Conservation (phyloP, 2,113 vertebrate genomes). For the Spizaetus ornatus region DNA sequence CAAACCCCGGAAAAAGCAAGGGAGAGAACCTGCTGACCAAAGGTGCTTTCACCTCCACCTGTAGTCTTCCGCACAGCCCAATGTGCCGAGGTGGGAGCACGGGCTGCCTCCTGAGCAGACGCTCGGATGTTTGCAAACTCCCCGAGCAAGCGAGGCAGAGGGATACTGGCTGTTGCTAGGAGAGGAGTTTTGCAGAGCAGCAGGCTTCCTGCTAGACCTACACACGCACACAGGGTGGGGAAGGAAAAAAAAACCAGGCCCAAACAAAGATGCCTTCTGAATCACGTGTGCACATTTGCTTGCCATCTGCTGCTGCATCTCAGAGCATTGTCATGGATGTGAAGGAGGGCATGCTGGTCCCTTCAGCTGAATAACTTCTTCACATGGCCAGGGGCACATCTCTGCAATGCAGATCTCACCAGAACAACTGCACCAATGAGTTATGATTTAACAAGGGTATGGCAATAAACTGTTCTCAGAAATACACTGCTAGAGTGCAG, state of each 20-base stretch:
- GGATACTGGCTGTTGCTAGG: conserved; percentile 76
- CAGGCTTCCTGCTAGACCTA: conserved; percentile 65
- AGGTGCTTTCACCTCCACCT: not conserved
- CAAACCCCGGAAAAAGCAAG: not conserved
- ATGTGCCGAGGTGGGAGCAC: not conserved
- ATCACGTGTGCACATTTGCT: fast-evolving
- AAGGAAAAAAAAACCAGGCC: not conserved
- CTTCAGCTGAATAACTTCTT: not conserved
- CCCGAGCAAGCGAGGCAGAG: conserved; percentile 14
- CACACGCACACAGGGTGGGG: fast-evolving
- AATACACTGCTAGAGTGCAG: not conserved
- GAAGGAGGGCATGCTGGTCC: not conserved
- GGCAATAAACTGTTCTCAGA: not conserved
- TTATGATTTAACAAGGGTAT: not conserved
- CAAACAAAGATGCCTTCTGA: conserved; percentile 72
- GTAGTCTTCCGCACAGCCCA: not conserved
- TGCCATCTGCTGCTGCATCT: conserved; percentile 43
- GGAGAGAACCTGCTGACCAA: not conserved
- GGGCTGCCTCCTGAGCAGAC: not conserved
- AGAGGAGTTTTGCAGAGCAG: conserved; percentile 57
- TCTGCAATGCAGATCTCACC: not conserved
- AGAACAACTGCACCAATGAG: not conserved
- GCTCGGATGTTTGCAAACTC: conserved; percentile 33
- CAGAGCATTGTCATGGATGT: not conserved
- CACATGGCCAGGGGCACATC: not conserved